A percentile compares a stretch with the other conserved stretches of the same genome.
These are phyloP conservation scores for Astropecten irregularis DNA, from an alignment of 53 echinoderm and acorn worm genomes.

Conservation along the genomic window DNA sequence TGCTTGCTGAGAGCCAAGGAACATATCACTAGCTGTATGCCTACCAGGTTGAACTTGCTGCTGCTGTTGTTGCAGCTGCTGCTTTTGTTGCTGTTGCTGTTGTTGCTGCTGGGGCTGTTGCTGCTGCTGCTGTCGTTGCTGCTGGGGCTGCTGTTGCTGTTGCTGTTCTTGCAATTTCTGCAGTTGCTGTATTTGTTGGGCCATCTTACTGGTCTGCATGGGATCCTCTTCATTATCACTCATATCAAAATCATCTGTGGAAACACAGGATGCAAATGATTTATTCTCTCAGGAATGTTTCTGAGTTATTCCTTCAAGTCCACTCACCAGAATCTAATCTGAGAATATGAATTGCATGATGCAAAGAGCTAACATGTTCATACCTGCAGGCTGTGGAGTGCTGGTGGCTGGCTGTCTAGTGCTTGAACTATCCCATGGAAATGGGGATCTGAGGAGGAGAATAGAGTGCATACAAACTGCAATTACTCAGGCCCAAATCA, in stretches of 20 bases:
- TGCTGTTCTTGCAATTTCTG: slow-evolving; percentile 67
- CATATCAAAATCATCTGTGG: slow-evolving; percentile 60
- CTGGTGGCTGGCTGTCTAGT: slow-evolving; percentile 6
- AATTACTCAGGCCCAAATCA: too few relatives aligned
- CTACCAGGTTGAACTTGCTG: too few relatives aligned
- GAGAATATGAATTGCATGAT: too few relatives aligned
- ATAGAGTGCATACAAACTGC: too few relatives aligned
- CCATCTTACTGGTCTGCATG: slow-evolving; percentile 71
- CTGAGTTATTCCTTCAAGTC: too few relatives aligned
- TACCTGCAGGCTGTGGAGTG: slow-evolving; percentile 40
- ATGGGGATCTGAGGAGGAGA: slow-evolving; percentile 81
- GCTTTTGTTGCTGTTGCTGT: too few relatives aligned
- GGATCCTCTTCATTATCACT: slow-evolving; percentile 68
- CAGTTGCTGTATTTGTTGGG: slow-evolving; percentile 75
- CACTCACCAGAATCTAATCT: too few relatives aligned
- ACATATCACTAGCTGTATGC: neutral
- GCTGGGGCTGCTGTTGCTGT: slow-evolving; percentile 80
- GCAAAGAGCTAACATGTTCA: too few relatives aligned
- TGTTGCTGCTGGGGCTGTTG: too few relatives aligned
- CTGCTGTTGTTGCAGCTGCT: too few relatives aligned
- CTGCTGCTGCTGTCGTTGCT: slow-evolving; percentile 63
- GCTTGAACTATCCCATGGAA: slow-evolving; percentile 86
- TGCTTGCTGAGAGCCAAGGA: neutral
- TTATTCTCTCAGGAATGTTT: too few relatives aligned
- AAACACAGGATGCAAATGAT: too few relatives aligned